Evolutionary conservation across 2,113 vertebrate genomes (phyloP).

Genomic region (Notechis scutatus): DNA sequence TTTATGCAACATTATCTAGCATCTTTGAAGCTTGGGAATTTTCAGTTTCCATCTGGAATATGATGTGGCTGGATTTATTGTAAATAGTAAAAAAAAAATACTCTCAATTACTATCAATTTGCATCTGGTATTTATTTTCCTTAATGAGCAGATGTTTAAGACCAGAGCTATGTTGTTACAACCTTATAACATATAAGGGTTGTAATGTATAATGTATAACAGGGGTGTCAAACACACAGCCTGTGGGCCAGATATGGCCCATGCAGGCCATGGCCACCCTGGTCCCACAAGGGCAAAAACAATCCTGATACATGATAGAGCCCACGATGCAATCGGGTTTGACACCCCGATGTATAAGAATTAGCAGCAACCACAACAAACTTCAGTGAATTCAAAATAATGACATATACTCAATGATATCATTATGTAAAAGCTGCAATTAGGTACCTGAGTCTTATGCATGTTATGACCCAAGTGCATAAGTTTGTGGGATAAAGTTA

Average conservation of each 20-base stretch:
- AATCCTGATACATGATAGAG: too few species aligned
- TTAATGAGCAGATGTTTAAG: background rate
- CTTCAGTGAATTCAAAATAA: background rate
- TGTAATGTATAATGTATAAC: background rate
- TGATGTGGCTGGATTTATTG: background rate
- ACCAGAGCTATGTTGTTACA: background rate
- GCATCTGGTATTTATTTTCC: background rate
- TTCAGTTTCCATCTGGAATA: background rate
- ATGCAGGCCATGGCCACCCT: too few species aligned
- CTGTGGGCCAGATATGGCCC: too few species aligned
- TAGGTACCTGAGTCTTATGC: background rate
- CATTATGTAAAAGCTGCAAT: background rate
- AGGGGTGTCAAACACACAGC: too few species aligned
- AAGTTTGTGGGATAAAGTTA: background rate
- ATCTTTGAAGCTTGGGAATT: background rate
- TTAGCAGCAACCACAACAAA: background rate
- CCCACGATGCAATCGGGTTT: rapidly evolving
- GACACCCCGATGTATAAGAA: background rate
- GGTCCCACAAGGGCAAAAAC: too few species aligned
- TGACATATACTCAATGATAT: background rate
- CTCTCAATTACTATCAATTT: background rate
- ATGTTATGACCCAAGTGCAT: background rate
- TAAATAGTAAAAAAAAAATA: background rate
- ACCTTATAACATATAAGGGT: background rate
- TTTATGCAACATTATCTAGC: background rate